Evolutionary conservation across 2,888 invertebrate species (phyloP).

Genomic region (Rhimphoctona megacephalus): DNA sequence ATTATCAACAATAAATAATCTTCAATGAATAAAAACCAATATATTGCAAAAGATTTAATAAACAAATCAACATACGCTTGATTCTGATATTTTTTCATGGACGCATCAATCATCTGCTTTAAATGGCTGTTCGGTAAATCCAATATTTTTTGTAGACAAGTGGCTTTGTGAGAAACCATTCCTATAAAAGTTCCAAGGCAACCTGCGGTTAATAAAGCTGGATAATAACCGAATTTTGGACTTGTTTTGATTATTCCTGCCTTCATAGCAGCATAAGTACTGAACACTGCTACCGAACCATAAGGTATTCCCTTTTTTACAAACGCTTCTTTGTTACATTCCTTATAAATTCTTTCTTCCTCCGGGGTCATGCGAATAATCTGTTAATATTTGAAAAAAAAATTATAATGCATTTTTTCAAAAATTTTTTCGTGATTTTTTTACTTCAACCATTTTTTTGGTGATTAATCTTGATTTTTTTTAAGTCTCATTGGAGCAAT

Average conservation of each 20-base stretch:
- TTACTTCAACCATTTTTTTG: background rate
- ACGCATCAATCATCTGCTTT: constrained; percentile 25
- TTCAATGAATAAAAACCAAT: no score
- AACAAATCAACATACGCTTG: background rate
- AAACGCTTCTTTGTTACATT: constrained; percentile 45
- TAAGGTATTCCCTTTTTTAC: constrained; percentile 30
- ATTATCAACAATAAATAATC: background rate
- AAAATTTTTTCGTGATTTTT: background rate
- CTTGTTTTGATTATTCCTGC: background rate
- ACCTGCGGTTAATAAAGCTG: background rate
- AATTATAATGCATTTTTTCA: background rate
- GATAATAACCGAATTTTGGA: constrained; percentile 8
- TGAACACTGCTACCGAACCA: background rate
- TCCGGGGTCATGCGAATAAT: constrained; percentile 23
- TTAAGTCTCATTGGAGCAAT: background rate
- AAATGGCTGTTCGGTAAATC: constrained; percentile 44
- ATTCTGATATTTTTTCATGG: background rate
- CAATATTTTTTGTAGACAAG: constrained; percentile 45
- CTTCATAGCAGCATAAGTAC: constrained; percentile 21
- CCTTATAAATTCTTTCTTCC: constrained; percentile 28
- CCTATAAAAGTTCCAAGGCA: constrained; percentile 28
- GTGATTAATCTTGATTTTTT: background rate
- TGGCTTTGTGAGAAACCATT: constrained; percentile 10
- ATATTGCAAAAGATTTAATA: background rate
- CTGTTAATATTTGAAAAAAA: background rate